phyloP scores from a whole-genome alignment of 2,888 invertebrate species.

The Villa cingulata region DNA sequence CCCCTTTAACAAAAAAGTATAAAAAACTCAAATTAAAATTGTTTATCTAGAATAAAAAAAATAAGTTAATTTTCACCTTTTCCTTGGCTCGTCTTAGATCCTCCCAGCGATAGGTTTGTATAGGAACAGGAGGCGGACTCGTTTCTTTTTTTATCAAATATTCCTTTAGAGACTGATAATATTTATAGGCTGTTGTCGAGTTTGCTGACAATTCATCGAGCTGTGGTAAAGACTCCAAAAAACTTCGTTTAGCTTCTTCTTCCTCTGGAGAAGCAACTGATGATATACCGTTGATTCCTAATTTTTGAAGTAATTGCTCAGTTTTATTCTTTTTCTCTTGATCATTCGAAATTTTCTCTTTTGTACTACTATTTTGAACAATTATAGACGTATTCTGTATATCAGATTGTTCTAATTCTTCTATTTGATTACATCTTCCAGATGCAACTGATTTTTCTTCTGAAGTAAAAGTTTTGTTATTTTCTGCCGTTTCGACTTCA shows the following conservation, averaged over 20 bases:
- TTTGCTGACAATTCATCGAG: conserved; percentile 25
- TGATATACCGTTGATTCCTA: conserved; percentile 21
- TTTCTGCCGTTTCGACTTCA: not conserved
- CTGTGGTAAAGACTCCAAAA: conserved; percentile 31
- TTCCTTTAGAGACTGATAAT: conserved; percentile 32
- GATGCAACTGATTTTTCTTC: not conserved
- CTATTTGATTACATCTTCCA: too few relatives aligned
- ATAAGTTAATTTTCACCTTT: conserved; percentile 23
- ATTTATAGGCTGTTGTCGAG: conserved; percentile 29
- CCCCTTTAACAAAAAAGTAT: conserved; percentile 36
- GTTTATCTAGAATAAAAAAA: not conserved
- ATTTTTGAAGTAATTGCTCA: not conserved
- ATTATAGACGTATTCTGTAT: too few relatives aligned
- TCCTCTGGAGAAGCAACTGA: conserved; percentile 28
- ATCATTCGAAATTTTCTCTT: too few relatives aligned
- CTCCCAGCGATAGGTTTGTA: conserved; percentile 71
- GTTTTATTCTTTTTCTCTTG: too few relatives aligned
- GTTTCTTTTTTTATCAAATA: conserved; percentile 25
- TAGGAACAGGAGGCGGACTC: conserved; percentile 49
- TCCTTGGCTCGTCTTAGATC: conserved; percentile 56
- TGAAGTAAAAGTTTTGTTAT: not conserved
- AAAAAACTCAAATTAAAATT: too few relatives aligned
- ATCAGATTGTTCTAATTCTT: too few relatives aligned
- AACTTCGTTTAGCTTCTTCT: conserved; percentile 27
- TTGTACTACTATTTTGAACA: too few relatives aligned